phyloP scores from a whole-genome alignment of 2,888 invertebrate genomes.

The Scelioninae gen. 1 region DNA sequence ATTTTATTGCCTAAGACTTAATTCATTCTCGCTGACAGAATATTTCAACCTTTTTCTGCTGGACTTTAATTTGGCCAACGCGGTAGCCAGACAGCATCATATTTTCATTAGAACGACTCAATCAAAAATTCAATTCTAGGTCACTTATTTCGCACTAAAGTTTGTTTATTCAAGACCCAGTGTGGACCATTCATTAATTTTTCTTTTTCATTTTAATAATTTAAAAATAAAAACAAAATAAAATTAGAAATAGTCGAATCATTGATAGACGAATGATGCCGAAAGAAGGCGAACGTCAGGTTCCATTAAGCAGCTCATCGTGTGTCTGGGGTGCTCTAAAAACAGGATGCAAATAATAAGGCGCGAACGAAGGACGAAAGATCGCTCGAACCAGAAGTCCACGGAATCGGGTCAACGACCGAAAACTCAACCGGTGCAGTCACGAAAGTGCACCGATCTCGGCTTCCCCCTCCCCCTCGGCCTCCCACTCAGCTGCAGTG shows the following conservation, averaged over 20 bases:
- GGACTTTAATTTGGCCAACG: too few species aligned
- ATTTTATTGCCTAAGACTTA: too few species aligned
- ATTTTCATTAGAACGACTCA: too few species aligned
- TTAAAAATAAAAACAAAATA: background rate
- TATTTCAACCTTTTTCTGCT: too few species aligned
- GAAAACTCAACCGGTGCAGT: constrained; percentile 72
- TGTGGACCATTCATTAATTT: too few species aligned
- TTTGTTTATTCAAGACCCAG: too few species aligned
- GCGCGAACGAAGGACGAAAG: constrained; percentile 63
- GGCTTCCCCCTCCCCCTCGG: constrained; percentile 6
- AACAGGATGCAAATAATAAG: constrained; percentile 70
- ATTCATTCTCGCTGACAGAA: too few species aligned
- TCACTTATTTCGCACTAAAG: too few species aligned
- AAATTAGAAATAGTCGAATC: background rate
- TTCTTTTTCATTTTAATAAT: too few species aligned
- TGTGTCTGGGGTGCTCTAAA: constrained; percentile 44
- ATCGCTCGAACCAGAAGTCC: constrained; percentile 72
- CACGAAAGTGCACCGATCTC: constrained; percentile 68
- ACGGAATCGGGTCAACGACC: constrained; percentile 75
- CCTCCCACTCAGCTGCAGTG: background rate
- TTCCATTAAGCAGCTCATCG: constrained; percentile 15
- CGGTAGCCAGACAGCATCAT: too few species aligned
- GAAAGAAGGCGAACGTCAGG: constrained; percentile 11
- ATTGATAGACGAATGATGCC: background rate
- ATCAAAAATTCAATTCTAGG: too few species aligned